Conservation (phyloP, 2,888 invertebrate genomes). For the Phortica okadai region DNA sequence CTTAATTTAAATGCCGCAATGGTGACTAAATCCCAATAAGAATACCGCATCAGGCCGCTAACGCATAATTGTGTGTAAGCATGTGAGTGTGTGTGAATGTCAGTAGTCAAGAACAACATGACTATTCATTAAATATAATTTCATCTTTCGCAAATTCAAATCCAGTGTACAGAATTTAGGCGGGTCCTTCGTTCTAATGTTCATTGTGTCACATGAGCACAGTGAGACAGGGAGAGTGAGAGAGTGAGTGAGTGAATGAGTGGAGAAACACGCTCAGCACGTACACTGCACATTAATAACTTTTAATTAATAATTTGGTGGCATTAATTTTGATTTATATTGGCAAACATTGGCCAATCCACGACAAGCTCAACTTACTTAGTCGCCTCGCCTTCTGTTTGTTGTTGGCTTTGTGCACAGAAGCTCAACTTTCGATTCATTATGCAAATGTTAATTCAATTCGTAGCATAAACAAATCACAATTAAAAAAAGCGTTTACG, state of each 20-base stretch:
- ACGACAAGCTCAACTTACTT: too few species aligned
- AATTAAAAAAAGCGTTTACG: too few species aligned
- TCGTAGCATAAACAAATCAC: too few species aligned
- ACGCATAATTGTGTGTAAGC: neutral
- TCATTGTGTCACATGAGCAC: neutral
- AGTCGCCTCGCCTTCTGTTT: too few species aligned
- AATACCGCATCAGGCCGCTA: neutral
- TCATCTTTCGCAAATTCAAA: neutral
- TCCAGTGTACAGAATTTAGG: too few species aligned
- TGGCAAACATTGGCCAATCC: too few species aligned
- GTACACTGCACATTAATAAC: slow-evolving; percentile 58
- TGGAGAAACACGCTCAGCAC: slow-evolving; percentile 18
- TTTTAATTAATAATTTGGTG: slow-evolving; percentile 66
- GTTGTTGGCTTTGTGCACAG: too few species aligned
- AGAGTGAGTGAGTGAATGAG: too few species aligned
- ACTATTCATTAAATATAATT: neutral
- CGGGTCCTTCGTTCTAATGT: neutral
- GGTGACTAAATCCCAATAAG: slow-evolving; percentile 3
- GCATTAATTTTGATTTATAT: slow-evolving; percentile 68
- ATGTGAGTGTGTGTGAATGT: neutral
- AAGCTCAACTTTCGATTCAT: too few species aligned
- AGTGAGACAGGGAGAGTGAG: too few species aligned
- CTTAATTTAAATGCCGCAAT: neutral
- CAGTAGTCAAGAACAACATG: neutral
- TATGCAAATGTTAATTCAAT: too few species aligned